These are phyloP conservation scores for Eulemur mongoz DNA, from an alignment of 2,797 vertebrate genomes.

Conservation along the genomic window DNA sequence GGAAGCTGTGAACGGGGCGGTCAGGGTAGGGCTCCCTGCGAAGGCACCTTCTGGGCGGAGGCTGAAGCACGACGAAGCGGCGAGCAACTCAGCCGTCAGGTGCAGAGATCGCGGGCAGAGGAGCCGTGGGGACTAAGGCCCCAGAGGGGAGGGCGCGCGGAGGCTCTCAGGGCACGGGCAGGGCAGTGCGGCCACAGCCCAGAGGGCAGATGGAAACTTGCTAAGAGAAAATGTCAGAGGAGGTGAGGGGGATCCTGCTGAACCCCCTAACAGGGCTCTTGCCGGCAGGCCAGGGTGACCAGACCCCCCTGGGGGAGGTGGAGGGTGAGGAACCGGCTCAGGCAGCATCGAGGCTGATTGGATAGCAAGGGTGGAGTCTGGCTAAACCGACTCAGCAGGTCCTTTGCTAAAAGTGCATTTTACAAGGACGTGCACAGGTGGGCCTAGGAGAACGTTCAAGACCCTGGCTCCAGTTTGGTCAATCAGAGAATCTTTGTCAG, in stretches of 20 bases:
- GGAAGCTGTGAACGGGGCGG: accelerated
- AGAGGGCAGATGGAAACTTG: background rate
- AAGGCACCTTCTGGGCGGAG: background rate
- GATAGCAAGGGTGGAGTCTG: background rate
- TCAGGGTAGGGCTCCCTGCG: background rate
- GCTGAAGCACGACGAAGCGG: accelerated
- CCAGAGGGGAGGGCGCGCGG: accelerated
- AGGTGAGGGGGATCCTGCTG: background rate
- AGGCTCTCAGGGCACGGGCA: no score
- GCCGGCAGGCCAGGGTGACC: background rate
- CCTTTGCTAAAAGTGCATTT: background rate
- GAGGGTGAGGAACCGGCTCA: background rate
- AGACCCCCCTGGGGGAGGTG: no score
- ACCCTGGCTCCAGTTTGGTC: background rate
- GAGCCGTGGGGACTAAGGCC: no score
- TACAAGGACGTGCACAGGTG: background rate
- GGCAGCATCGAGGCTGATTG: background rate
- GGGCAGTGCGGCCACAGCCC: no score
- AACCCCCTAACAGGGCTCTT: background rate
- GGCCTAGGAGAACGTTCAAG: background rate
- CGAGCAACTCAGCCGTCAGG: accelerated
- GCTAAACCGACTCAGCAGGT: background rate
- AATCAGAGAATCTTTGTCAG: background rate
- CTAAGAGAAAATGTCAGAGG: background rate
- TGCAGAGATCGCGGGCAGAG: accelerated